Base-by-base conservation (phyloP, 2,797 vertebrate genomes). In the Mus minutoides region DNA sequence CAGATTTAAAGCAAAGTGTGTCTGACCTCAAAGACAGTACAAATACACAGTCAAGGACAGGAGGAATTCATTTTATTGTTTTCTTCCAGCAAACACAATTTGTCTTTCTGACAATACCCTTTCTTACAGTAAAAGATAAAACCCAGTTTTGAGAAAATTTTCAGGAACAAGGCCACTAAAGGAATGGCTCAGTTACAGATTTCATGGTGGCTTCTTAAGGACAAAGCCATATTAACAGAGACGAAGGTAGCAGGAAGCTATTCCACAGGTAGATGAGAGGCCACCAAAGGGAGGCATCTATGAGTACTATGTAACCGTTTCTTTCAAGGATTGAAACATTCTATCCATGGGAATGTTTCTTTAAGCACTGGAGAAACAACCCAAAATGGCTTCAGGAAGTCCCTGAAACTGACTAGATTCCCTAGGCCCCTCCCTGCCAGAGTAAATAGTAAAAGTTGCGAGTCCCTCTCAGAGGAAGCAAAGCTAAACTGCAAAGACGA, bases 71-170 rank as follows among this genome's bases (percentile, higher is more conserved):
- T 87, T 95, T 91, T 40, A 79, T 58, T 94, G 85, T 76, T 92
- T 96, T 83, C 93, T 24, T 76, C 62, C 46, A 94, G 73, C 24
- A 96, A 93, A 92, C 79, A 88, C 40, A 95, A 96, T 95, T 82
- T 96, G 67, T 97, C 88, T 94, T 96, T 54, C 88, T 93, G 79
- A 75, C 67, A 37, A 88, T 92, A 94, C 12, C 31, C 43, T 94
- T 88, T 64, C 22, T 93, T n/a, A 77, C 8, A 76, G 90, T 84
- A 88, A 91, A 95, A 83, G 29, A 90, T 26, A 92, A 93, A 90
- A 87, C 54, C 43, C 21, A n/a, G 92, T 94, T 96, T 92, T 40
- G 49, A 88, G 49, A 83, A 17, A 75, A 82, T 82, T 86, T 93
- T 86, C 94, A 96, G 37, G 13, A 88, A 91, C 31, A 90, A 29